phyloP scores from a whole-genome alignment of 2,797 vertebrate genomes.

The Coilia nasus region DNA sequence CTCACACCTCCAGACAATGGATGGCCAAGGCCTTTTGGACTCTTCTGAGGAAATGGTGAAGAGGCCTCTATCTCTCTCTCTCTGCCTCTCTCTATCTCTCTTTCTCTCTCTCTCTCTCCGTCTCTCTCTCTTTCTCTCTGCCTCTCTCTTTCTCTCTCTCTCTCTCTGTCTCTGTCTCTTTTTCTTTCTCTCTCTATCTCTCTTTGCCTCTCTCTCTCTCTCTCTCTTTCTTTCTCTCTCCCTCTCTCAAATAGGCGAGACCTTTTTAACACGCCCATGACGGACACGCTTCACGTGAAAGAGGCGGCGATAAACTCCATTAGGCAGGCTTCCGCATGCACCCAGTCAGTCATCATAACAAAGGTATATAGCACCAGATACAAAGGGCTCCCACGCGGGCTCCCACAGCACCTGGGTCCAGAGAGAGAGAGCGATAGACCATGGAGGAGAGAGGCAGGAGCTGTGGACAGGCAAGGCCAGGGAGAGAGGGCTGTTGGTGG shows the following conservation, averaged over 20 bases:
- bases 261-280: neutral
- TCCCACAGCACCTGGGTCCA: neutral
- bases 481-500: neutral
- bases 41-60: neutral
- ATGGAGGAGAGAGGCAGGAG: neutral
- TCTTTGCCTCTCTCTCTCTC: neutral
- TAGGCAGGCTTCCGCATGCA: constrained; percentile 22
- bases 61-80: too few relatives aligned
- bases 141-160: neutral
- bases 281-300: constrained; percentile 5
- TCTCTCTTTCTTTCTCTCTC: neutral
- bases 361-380: constrained; percentile 3
- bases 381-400: neutral
- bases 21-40: neutral
- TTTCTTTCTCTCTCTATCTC: neutral
- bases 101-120: too few relatives aligned
- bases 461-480: neutral
- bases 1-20: neutral
- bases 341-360: constrained; percentile 24
- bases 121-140: neutral
- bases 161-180: neutral
- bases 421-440: neutral
- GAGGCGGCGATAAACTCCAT: constrained; percentile 11
- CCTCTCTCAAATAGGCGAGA: neutral
- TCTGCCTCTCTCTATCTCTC: too few relatives aligned